Evolutionary conservation across 1,140 invertebrate genomes (phyloP).

Genomic region (Araneus ventricosus): DNA sequence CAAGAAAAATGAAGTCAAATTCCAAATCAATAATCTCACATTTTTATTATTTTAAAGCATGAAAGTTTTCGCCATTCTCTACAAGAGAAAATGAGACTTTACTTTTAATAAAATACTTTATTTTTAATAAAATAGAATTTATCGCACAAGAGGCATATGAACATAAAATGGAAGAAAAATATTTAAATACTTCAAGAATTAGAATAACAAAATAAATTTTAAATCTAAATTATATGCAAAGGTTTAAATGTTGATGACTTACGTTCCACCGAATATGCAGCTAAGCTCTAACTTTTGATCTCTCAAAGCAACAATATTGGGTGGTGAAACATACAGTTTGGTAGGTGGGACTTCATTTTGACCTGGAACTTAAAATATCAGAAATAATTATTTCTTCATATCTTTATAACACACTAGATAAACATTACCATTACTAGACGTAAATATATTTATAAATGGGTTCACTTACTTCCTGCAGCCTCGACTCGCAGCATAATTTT

Average conservation of each 20-base stretch:
- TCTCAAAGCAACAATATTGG: constrained; percentile 90
- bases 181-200: no score
- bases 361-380: constrained; percentile 78
- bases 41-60: no score
- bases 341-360: constrained; percentile 89
- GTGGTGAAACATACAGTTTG: constrained; percentile 90
- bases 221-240: constrained; percentile 27
- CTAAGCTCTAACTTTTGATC: constrained; percentile 90
- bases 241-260: constrained; percentile 80
- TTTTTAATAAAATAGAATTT: no score
- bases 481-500: constrained; percentile 88
- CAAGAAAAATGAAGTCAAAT: no score
- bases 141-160: neutral
- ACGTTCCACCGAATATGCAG: constrained; percentile 95
- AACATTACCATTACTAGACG: neutral
- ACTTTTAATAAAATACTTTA: no score
- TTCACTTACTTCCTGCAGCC: constrained; percentile 83
- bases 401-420: neutral
- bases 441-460: neutral
- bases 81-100: no score
- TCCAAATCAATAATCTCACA: no score
- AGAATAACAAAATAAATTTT: no score
- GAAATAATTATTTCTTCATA: neutral
- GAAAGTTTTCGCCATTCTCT: no score
- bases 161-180: neutral